These are phyloP conservation scores for Darevskia nairensis DNA, from an alignment of 2,797 vertebrate genomes.

Conservation along the genomic window DNA sequence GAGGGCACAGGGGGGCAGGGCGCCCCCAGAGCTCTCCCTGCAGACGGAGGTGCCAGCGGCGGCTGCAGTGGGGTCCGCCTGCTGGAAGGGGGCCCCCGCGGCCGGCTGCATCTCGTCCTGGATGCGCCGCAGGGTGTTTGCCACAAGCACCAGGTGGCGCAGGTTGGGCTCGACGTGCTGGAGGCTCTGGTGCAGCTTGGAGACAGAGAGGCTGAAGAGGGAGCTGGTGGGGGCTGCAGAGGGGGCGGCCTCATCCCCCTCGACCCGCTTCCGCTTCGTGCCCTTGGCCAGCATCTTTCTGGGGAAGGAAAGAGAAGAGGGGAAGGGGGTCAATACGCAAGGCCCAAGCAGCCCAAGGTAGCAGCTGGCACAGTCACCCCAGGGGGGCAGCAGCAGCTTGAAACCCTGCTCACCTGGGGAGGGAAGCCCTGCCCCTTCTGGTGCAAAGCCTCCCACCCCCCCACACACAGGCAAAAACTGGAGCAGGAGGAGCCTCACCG, in stretches of 20 bases:
- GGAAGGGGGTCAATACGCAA: neutral
- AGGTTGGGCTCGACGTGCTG: constrained; percentile 71
- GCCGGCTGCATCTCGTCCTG: constrained; percentile 66
- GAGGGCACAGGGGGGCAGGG: too few species aligned
- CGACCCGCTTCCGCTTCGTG: constrained; percentile 72
- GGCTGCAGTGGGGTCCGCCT: neutral
- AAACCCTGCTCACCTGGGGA: too few species aligned
- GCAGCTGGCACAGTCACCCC: neutral
- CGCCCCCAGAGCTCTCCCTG: neutral
- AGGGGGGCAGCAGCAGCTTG: too few species aligned
- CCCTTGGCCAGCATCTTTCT: constrained; percentile 74
- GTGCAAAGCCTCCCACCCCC: too few species aligned
- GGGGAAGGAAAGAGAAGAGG: neutral
- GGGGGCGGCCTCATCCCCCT: constrained; percentile 52
- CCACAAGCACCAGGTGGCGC: constrained; percentile 75
- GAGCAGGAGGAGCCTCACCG: too few species aligned
- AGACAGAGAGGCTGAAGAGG: constrained; percentile 72
- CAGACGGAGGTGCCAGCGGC: neutral
- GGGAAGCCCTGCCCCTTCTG: too few species aligned
- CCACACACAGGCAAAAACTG: too few species aligned
- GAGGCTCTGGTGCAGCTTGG: constrained; percentile 76
- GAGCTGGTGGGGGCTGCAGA: constrained; percentile 54
- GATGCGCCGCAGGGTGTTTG: constrained; percentile 72
- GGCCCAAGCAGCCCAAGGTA: neutral
- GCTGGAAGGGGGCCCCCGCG: neutral